These are phyloP conservation scores for Pygmarrhopalites habei DNA, from an alignment of 1,140 invertebrate species.

Conservation along the genomic window DNA sequence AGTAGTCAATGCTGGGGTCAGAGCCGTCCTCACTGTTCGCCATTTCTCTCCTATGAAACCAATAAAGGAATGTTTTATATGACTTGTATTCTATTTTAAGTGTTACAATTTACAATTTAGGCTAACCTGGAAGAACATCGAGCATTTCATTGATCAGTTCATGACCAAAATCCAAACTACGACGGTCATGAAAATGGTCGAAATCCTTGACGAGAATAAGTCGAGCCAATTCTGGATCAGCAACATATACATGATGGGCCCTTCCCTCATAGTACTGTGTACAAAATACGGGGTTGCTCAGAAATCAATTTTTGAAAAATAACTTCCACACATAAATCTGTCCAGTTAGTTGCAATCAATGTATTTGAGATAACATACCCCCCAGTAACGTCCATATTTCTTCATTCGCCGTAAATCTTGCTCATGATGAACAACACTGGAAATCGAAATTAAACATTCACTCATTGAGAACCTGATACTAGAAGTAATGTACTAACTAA, in stretches of 20 bases:
- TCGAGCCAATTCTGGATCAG: constrained; percentile 46
- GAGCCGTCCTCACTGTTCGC: constrained; percentile 15
- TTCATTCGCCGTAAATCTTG: constrained; percentile 12
- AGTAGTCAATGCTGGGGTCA: constrained; percentile 23
- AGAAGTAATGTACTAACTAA: too few species aligned
- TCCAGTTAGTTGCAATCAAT: too few species aligned
- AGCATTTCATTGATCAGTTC: constrained; percentile 21
- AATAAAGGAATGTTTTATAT: constrained; percentile 42
- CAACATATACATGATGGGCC: constrained; percentile 8
- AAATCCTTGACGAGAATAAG: constrained; percentile 52
- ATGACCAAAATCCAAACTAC: constrained; percentile 19
- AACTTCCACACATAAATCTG: not conserved
- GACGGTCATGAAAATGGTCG: constrained; percentile 48
- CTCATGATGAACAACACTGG: constrained; percentile 14
- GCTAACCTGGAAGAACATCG: constrained; percentile 22
- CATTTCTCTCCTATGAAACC: constrained; percentile 47
- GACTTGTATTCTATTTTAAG: not conserved
- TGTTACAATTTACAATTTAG: not conserved
- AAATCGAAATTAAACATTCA: too few species aligned
- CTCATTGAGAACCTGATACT: too few species aligned
- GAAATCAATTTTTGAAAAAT: not conserved
- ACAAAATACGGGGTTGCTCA: not conserved
- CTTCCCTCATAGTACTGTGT: constrained; percentile 11
- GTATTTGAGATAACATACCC: constrained; percentile 2
- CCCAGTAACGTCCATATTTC: constrained; percentile 13